Percentiles rank a stretch among this genome's conserved stretches.
Conservation (phyloP, 1,140 invertebrate genomes). For the Tetragonula clypearis region DNA sequence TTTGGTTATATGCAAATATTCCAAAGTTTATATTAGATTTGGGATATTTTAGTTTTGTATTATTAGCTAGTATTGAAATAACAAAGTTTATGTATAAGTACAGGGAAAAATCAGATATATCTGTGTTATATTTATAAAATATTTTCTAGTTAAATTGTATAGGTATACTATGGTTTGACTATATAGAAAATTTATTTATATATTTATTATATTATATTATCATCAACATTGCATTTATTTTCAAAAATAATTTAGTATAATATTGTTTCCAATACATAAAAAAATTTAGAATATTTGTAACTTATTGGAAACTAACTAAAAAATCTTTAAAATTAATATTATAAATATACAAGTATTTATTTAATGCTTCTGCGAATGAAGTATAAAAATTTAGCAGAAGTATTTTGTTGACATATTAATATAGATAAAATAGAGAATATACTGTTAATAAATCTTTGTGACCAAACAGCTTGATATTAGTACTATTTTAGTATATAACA, state of each 20-base stretch:
- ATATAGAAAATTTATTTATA: slow-evolving; percentile 3
- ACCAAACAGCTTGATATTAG: slow-evolving; percentile 60
- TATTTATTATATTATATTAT: neutral
- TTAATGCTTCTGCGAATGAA: slow-evolving; percentile 49
- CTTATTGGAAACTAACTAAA: slow-evolving; percentile 18
- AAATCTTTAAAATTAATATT: slow-evolving; percentile 42
- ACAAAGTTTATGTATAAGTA: neutral
- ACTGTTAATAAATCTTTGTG: slow-evolving; percentile 62
- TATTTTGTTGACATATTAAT: slow-evolving; percentile 57
- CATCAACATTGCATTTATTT: slow-evolving; percentile 4
- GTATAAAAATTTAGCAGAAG: slow-evolving; percentile 31
- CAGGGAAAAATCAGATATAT: slow-evolving; percentile 1
- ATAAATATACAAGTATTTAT: slow-evolving; percentile 52
- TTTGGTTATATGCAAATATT: slow-evolving; percentile 53
- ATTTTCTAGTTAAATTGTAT: slow-evolving; percentile 13
- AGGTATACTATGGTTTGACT: neutral
- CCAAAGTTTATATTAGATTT: slow-evolving; percentile 45
- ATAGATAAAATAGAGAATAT: slow-evolving; percentile 52
- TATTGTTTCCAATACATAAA: slow-evolving; percentile 27
- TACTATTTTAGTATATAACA: slow-evolving; percentile 40
- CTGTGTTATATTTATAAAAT: slow-evolving; percentile 22
- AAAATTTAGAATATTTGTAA: slow-evolving; percentile 52
- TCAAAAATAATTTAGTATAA: slow-evolving; percentile 47
- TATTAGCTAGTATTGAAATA: slow-evolving; percentile 22
- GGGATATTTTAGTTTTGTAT: slow-evolving; percentile 27